Base-by-base conservation (phyloP, 2,113 vertebrate genomes). In the Camelus dromedarius region DNA sequence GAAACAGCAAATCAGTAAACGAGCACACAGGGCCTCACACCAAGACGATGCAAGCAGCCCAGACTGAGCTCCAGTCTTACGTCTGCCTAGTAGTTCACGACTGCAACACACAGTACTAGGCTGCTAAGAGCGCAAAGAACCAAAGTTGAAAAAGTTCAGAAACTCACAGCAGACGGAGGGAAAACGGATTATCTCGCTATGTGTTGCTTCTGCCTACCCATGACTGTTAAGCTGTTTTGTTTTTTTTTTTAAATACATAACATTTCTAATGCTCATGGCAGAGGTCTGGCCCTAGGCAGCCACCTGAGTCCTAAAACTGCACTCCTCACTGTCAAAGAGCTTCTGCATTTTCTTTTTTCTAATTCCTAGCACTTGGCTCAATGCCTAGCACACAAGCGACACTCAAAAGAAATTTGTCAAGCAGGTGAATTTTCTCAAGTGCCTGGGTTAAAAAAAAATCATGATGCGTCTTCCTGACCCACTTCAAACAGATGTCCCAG, bases 321-420 rank as follows among this genome's bases (percentile, higher is more conserved):
- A 54, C 9, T 88, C 46, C 62, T 87, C 42, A 56, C 52, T 28
- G 4, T 30, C 2, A n/a, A 46, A 26, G 38, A 58, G 56, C 67
- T 62, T 82, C 86, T 86, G 77, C 50, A 30, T 46, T 79, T 38
- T n/a, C 48, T 48, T 32, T 75, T 87, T 67, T 80, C 18, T 56
- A 75, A 28, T 58, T 87, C 35, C 38, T 46, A 66, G 10, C 35
- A 82, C 64, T 35, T 48, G 6, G 77, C 14, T 76, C 76, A 77
- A 48, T 62, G 22, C 8, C 20, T 56, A 24, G 56, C 19, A 90
- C 12, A 32, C 0, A 80, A 26, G n/a, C 48, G 88, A 86, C 19
- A 64, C n/a, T 85, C 15, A 81, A 69, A 92, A 93, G 62, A 42
- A 16, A 88, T 30, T 5, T 80, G 30, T 85, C 89, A 91, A 76